Base-by-base conservation (phyloP, 2,113 vertebrate species). In the Plestiodon gilberti region DNA sequence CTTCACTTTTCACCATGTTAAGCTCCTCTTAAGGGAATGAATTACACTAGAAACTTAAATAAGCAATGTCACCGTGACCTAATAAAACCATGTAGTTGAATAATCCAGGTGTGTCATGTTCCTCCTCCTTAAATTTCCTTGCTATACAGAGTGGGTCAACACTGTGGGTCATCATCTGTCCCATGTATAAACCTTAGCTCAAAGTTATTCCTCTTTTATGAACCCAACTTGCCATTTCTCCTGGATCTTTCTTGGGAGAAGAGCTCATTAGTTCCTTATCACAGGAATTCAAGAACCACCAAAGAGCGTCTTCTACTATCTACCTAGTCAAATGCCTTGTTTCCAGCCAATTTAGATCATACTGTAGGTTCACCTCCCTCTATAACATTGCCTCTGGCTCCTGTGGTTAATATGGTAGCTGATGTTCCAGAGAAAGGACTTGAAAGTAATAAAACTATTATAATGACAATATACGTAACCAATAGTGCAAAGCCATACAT, bases 1-100 rank as follows among this genome's bases (percentile, higher is more conserved):
- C 75, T 85, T 74, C 52, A 82, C 62, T 84, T 93, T 92, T 93
- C 73, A 78, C 65, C 69, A 91, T 67, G 82, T 89, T 2, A 9
- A 79, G 88, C 92, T 81, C 84, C 48, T 81, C n/a, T 55, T 17
- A 0, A 0, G 87, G 84, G 70, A 82, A 75, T 25, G 18, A 81
- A 78, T 0, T 13, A 48, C n/a, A 40, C 59, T 73, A 83, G 83
- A 52, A 76, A 89, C 73, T 89, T 8, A 83, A 69, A 87, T 86
- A 70, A 82, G 64, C 70, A 74, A 64, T 48, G 84, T 3, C 87
- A 91, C 1, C 1, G 79, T 82, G 88, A 91, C 38, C 70, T 48
- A 61, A n/a, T 81, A 35, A 87, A 61, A 1, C 11, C 64, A 61
- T 1, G 14, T 0, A 69, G 80, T 28, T 38, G 55, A 62, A 73